Evolutionary conservation across 1,140 invertebrate species (phyloP).

Genomic region (Trissolcus basalis): DNA sequence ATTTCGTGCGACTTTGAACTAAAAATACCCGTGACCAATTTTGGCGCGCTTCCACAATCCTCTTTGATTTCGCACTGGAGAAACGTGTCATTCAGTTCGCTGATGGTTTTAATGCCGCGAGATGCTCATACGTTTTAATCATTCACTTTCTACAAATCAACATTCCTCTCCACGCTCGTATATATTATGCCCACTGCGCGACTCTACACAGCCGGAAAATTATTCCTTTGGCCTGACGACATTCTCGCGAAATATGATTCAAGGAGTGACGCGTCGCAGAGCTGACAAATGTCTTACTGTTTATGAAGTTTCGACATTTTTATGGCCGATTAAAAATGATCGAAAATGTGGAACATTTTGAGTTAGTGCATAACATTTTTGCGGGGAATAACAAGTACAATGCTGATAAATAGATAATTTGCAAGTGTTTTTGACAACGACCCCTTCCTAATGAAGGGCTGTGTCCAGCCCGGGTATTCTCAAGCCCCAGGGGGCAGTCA

Average conservation of each 20-base stretch:
- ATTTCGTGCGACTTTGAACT: conserved; percentile 35
- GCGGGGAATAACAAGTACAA: not conserved
- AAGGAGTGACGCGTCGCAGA: too few relatives aligned
- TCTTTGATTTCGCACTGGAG: conserved; percentile 43
- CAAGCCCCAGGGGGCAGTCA: conserved; percentile 52
- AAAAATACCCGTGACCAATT: conserved; percentile 47
- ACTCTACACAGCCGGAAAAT: conserved; percentile 34
- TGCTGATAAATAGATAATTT: conserved; percentile 63
- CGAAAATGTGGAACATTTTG: not conserved
- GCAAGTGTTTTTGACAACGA: conserved; percentile 38
- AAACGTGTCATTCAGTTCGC: conserved; percentile 34
- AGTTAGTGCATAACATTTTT: not conserved
- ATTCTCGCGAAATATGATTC: conserved; percentile 1
- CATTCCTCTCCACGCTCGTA: conserved; percentile 24
- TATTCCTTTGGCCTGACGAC: conserved; percentile 14
- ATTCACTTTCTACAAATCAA: conserved; percentile 41
- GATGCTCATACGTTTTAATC: conserved; percentile 27
- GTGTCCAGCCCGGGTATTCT: conserved; percentile 36
- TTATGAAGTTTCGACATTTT: too few relatives aligned
- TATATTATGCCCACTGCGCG: conserved; percentile 13
- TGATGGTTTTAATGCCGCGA: conserved; percentile 33
- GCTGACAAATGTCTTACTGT: too few relatives aligned
- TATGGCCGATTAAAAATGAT: too few relatives aligned
- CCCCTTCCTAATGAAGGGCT: conserved; percentile 57
- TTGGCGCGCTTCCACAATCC: conserved; percentile 50